phyloP scores from a whole-genome alignment of 2,797 vertebrate species.

The Chelon labrosus region DNA sequence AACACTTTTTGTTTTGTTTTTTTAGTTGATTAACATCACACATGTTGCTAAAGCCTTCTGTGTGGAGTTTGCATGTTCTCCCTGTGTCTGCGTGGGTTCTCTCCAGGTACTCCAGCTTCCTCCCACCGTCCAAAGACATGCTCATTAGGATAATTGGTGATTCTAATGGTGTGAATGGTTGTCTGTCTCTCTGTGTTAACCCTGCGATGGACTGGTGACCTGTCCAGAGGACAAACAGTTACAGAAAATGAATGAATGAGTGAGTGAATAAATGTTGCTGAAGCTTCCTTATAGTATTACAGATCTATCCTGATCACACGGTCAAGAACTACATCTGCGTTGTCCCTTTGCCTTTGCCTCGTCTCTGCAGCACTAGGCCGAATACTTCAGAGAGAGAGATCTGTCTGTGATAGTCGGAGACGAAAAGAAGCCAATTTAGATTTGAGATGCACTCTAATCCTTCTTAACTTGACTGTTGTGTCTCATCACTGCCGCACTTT shows the following conservation, averaged over 20 bases:
- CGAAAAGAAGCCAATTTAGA: constrained; percentile 15
- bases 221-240: too few species aligned
- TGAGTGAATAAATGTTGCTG: constrained; percentile 11
- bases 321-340: constrained; percentile 3
- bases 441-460: constrained; percentile 49
- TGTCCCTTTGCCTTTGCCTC: constrained; percentile 21
- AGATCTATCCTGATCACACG: constrained; percentile 8
- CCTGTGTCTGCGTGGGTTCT: too few species aligned
- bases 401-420: not conserved
- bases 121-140: too few species aligned
- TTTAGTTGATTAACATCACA: constrained; percentile 24
- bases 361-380: constrained; percentile 27
- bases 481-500: constrained; percentile 83
- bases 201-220: too few species aligned
- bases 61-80: too few species aligned
- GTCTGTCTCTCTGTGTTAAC: too few species aligned
- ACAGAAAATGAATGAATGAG: too few species aligned
- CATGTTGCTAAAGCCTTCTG: constrained; percentile 24
- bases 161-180: too few species aligned
- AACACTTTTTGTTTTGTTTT: not conserved
- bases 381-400: not conserved
- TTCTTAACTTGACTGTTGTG: constrained; percentile 63
- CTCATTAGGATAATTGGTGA: too few species aligned
- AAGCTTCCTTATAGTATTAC: constrained; percentile 37
- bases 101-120: too few species aligned